Conservation (phyloP, 1,140 invertebrate species). For the Tetranychus cinnabarinus region DNA sequence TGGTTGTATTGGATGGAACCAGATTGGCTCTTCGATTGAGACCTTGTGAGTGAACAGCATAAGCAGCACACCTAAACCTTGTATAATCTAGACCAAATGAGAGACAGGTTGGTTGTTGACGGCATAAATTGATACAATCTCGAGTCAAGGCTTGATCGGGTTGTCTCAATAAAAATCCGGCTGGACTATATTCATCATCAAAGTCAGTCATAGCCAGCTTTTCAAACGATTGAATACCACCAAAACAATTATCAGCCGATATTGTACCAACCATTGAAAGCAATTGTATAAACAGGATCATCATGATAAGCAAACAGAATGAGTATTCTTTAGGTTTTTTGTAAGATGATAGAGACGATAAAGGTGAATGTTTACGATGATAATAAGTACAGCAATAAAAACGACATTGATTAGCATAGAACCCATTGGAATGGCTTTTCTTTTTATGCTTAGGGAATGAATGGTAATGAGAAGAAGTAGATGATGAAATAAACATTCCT, state of each 20-base stretch:
- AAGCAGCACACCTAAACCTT: conserved; percentile 21
- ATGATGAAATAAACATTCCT: not conserved
- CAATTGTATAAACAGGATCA: too few species aligned
- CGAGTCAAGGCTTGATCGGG: conserved; percentile 23
- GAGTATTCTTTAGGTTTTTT: too few species aligned
- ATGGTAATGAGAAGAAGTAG: not conserved
- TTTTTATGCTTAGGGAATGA: not conserved
- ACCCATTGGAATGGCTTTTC: not conserved
- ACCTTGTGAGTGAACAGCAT: conserved; percentile 12
- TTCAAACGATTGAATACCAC: conserved; percentile 26
- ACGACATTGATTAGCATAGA: not conserved
- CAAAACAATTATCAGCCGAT: conserved; percentile 20
- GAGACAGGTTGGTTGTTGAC: conserved; percentile 21
- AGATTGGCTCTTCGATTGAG: conserved; percentile 16
- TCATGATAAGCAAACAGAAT: too few species aligned
- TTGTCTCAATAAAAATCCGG: conserved; percentile 19
- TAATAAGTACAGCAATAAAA: not conserved
- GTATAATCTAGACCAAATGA: conserved; percentile 25
- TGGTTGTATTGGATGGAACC: conserved; percentile 14
- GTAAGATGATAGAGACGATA: too few species aligned
- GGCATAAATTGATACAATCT: conserved; percentile 25
- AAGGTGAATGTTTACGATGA: too few species aligned
- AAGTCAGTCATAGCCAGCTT: conserved; percentile 22
- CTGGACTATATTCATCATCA: conserved; percentile 12
- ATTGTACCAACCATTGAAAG: too few species aligned